phyloP scores from a whole-genome alignment of 2,888 invertebrate species.

The Ecdyonurus torrentis region DNA sequence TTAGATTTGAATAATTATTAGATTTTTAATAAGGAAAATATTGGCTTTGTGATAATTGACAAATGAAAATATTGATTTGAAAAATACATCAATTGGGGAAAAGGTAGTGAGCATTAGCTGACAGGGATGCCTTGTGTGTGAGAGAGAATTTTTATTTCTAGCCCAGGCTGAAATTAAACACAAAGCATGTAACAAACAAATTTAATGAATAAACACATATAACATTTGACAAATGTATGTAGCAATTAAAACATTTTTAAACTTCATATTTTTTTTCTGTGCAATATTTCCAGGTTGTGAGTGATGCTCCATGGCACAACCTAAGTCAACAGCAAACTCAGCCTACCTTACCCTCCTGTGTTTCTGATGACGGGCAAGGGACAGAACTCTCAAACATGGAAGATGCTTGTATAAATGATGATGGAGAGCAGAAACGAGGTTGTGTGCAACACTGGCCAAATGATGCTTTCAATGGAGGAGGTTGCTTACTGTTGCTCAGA shows the following conservation, averaged over 20 bases:
- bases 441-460: conserved; percentile 13
- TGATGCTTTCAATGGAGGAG: conserved; percentile 19
- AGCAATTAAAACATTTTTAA: not conserved
- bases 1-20: too few relatives aligned
- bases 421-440: conserved; percentile 4
- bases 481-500: conserved; percentile 15
- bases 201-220: too few relatives aligned
- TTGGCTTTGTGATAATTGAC: too few relatives aligned
- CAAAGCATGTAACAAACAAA: too few relatives aligned
- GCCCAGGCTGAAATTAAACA: too few relatives aligned
- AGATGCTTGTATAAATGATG: not conserved
- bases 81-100: too few relatives aligned
- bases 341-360: conserved; percentile 21
- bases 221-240: conserved; percentile 12
- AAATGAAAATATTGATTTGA: not conserved
- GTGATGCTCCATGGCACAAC: conserved; percentile 38
- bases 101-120: too few relatives aligned
- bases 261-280: too few relatives aligned
- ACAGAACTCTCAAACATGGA: not conserved
- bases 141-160: too few relatives aligned
- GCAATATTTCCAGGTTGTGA: conserved; percentile 23
- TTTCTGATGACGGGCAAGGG: conserved; percentile 1
- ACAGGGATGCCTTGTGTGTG: too few relatives aligned
- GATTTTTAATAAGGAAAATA: not conserved
- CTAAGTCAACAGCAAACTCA: conserved; percentile 41